Evolutionary conservation across 2,888 invertebrate species (phyloP).

Genomic region (Camponotus fellah): DNA sequence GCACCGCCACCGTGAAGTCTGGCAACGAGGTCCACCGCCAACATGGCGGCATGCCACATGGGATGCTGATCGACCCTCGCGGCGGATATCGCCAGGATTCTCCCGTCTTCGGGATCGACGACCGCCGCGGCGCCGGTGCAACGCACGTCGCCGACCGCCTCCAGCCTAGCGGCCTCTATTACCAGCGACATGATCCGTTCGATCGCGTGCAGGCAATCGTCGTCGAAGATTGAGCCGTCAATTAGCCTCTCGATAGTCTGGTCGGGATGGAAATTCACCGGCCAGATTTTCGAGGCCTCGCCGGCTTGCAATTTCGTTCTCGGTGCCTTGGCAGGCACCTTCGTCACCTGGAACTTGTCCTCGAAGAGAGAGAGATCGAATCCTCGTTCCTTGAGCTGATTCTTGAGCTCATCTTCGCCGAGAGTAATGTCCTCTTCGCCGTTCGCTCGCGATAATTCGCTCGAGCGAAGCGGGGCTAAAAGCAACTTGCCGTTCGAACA

Average conservation of each 20-base stretch:
- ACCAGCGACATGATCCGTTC: constrained; percentile 88
- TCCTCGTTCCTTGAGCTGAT: constrained; percentile 85
- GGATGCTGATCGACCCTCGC: constrained; percentile 89
- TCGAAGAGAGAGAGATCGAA: constrained; percentile 87
- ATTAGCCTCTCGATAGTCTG: constrained; percentile 90
- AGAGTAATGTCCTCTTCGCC: constrained; percentile 43
- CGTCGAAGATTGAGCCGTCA: constrained; percentile 88
- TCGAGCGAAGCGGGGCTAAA: constrained; percentile 85
- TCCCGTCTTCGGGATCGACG: constrained; percentile 90
- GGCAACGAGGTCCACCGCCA: constrained; percentile 95
- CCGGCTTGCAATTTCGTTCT: constrained; percentile 90
- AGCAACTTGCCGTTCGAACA: constrained; percentile 89
- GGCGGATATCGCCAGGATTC: constrained; percentile 90
- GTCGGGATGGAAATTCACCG: constrained; percentile 94
- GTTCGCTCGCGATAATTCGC: constrained; percentile 18
- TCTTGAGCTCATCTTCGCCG: constrained; percentile 83
- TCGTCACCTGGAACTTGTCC: constrained; percentile 87
- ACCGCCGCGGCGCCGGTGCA: constrained; percentile 88
- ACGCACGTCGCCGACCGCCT: constrained; percentile 75
- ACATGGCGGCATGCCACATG: constrained; percentile 94
- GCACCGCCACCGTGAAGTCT: constrained; percentile 93
- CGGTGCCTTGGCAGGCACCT: constrained; percentile 89
- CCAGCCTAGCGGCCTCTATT: constrained; percentile 86
- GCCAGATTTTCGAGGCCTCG: constrained; percentile 90
- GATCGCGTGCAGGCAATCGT: constrained; percentile 87